Base-by-base conservation (phyloP, 2,797 vertebrate species). In the Urosaurus nigricauda region DNA sequence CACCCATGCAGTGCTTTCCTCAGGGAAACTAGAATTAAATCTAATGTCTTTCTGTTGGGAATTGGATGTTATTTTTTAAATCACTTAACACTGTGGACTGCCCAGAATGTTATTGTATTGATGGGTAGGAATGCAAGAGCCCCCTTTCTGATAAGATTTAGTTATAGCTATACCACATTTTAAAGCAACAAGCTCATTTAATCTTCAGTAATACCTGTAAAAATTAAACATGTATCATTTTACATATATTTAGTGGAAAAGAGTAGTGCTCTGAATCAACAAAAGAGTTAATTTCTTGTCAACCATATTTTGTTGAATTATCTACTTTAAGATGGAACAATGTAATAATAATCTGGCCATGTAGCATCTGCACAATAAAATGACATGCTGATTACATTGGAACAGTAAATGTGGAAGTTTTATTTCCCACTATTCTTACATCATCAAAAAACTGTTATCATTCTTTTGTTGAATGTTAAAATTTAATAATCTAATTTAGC, bases 401-500 rank as follows among this genome's bases (percentile, higher is more conserved):
- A 94, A 95, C 94, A 93, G 91, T 91, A 89, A 94, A 92, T 0
- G 1, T 56, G 86, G 53, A 94, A 94, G 90, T 95, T 94, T 91
- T 94, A 88, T 92, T 51, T 88, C 53, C 88, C 83, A 89, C 84
- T 93, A 73, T 94, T 94, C 89, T 93, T 90, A 96, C 91, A 93
- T 94, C 73, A 94, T 91, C 89, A 91, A 84, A 93, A 94, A 94
- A 68, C 86, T 71, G 91, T 94, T 95, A 91, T 88, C 89, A 89
- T 94, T 94, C 87, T 93, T 95, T 90, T 73, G 85, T 92, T 93
- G 91, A 91, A 94, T 92, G 93, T 95, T 94, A 96, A 95, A 94
- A 94, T 95, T 94, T 95, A 94, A 95, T 95, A 84, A 94, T 88
- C 90, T 95, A 95, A 96, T 95, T 95, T 94, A 85, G 87, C 93